These are phyloP conservation scores for Heliconius erato DNA, from an alignment of 2,888 invertebrate species.

Conservation along the genomic window DNA sequence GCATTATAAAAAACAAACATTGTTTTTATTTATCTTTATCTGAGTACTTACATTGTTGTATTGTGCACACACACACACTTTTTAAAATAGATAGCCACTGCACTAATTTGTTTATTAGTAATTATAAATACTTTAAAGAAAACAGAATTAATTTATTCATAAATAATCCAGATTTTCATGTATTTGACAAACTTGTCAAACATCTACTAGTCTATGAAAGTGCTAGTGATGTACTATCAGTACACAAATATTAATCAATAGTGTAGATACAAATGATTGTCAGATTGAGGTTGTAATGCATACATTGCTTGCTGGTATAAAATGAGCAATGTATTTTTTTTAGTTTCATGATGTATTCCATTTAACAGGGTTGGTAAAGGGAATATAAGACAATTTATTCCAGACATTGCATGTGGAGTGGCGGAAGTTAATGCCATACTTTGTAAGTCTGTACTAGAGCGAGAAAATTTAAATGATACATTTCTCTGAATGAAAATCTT, in stretches of 20 bases:
- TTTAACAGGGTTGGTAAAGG: too few relatives aligned
- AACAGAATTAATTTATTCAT: conserved; percentile 1
- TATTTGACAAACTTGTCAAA: conserved; percentile 26
- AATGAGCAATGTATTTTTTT: not conserved
- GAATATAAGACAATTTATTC: not conserved
- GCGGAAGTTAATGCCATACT: not conserved
- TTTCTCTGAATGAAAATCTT: not conserved
- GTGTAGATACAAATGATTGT: not conserved
- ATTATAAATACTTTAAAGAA: not conserved
- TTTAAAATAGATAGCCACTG: not conserved
- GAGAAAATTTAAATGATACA: not conserved
- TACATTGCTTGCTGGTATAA: not conserved
- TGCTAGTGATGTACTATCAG: conserved; percentile 12
- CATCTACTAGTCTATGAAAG: conserved; percentile 27
- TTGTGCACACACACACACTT: not conserved
- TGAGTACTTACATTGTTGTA: not conserved
- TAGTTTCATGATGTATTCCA: not conserved
- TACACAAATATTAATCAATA: conserved; percentile 16
- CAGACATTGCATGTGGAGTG: not conserved
- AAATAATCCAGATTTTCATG: not conserved
- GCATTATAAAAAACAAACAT: not conserved
- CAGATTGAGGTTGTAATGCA: not conserved
- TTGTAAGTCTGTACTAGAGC: not conserved
- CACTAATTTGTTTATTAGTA: not conserved
- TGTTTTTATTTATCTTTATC: not conserved